phyloP scores from a whole-genome alignment of 2,113 vertebrate species.

The Caretta caretta region DNA sequence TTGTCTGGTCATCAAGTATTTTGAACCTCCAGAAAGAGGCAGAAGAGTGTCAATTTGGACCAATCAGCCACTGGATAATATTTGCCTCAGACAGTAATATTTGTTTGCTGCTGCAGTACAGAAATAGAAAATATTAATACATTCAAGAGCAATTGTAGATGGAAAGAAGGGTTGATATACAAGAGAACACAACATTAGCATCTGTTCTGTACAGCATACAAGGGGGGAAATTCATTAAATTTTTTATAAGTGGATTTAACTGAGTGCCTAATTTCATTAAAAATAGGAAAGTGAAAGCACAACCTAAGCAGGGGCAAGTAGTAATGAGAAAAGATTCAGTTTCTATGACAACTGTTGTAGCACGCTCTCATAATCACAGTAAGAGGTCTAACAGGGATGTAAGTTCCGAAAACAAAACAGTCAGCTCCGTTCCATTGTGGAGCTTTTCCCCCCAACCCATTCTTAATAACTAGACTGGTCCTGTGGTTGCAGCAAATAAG shows the following conservation, averaged over 20 bases:
- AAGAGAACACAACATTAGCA: background rate
- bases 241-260: slow-evolving; percentile 3
- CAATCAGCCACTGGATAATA: background rate
- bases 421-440: background rate
- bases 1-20: background rate
- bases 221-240: background rate
- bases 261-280: slow-evolving; percentile 63
- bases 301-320: slow-evolving; percentile 43
- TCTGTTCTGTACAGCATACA: background rate
- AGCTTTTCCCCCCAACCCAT: background rate
- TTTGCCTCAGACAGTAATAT: background rate
- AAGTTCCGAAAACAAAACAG: slow-evolving; percentile 23
- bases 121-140: background rate
- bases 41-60: background rate
- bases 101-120: background rate
- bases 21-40: background rate
- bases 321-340: slow-evolving; percentile 62
- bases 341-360: slow-evolving; percentile 76
- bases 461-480: background rate
- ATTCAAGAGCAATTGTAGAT: background rate
- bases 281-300: slow-evolving; percentile 53
- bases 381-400: slow-evolving; percentile 50
- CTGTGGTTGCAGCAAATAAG: background rate
- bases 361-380: slow-evolving; percentile 10
- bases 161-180: background rate